These are phyloP conservation scores for Gracilinanus agilis DNA, from an alignment of 2,113 vertebrate genomes.

Conservation along the genomic window DNA sequence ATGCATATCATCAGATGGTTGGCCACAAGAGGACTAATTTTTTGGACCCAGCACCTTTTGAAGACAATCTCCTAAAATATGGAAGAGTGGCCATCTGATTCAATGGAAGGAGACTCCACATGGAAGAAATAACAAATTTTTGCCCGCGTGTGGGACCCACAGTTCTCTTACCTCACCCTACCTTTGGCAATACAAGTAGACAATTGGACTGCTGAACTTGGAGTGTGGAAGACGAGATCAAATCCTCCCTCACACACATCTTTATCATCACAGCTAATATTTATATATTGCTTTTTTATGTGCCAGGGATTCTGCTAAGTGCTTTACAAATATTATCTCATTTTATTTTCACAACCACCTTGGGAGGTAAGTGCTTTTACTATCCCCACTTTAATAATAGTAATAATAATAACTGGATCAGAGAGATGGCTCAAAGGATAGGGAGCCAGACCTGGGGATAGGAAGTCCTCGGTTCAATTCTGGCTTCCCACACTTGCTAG, in stretches of 20 bases:
- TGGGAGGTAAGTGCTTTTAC: no score
- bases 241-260: not conserved
- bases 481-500: no score
- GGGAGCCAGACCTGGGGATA: no score
- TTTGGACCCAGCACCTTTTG: not conserved
- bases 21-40: not conserved
- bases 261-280: not conserved
- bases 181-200: not conserved
- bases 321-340: no score
- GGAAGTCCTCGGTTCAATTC: no score
- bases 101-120: not conserved
- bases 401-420: no score
- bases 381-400: no score
- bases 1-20: not conserved
- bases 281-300: no score
- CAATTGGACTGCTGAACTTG: not conserved
- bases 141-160: not conserved
- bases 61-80: not conserved
- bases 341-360: no score
- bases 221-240: not conserved
- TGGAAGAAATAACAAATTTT: not conserved
- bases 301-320: no score
- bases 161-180: not conserved
- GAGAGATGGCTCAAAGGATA: no score
- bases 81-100: not conserved